These are phyloP conservation scores for Cygnus atratus DNA, from an alignment of 2,113 vertebrate genomes.

Conservation along the genomic window DNA sequence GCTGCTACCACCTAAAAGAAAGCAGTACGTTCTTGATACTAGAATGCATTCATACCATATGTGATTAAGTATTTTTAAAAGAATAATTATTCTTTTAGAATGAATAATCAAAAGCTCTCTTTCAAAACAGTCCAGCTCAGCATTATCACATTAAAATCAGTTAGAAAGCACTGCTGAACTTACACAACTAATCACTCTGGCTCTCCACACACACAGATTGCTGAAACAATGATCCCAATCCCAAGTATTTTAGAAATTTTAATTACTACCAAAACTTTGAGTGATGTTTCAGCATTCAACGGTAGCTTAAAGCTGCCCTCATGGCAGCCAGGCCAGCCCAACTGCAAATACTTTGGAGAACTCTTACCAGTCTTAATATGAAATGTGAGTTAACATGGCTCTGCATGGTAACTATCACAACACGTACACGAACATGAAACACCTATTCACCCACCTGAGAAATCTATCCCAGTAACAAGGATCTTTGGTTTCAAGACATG, in stretches of 20 bases:
- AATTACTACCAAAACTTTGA: background rate
- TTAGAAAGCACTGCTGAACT: background rate
- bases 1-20: background rate
- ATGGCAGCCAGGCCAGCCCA: background rate
- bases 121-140: background rate
- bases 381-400: background rate
- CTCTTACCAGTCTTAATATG: background rate
- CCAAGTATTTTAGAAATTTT: background rate
- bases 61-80: background rate
- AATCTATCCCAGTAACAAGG: background rate
- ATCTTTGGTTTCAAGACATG: background rate
- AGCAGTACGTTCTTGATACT: background rate
- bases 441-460: background rate
- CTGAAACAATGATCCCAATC: background rate
- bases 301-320: background rate
- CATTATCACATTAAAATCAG: background rate
- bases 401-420: background rate
- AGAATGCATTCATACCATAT: background rate
- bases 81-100: background rate
- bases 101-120: background rate
- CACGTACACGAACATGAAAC: background rate
- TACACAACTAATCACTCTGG: background rate
- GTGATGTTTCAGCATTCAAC: background rate
- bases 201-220: background rate
- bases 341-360: background rate